Evolutionary conservation across 2,113 vertebrate species (phyloP), one percentile per base, ranked within the genome.

Genomic region (Percopsis transmontana): DNA sequence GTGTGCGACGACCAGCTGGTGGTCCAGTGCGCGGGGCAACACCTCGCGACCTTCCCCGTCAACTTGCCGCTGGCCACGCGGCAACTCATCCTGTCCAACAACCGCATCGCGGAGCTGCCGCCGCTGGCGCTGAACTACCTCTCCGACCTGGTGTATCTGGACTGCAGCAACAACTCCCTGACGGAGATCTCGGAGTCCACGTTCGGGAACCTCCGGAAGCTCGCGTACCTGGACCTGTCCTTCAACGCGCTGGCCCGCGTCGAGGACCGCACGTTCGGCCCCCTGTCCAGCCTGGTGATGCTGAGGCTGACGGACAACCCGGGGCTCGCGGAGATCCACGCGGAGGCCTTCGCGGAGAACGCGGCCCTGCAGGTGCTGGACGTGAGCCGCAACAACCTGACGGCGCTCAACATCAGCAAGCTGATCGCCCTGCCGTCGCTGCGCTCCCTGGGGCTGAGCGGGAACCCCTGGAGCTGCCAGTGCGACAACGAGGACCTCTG

Each of bases 181-280:
- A 90, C 81, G 0, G 88, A 94, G 66, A 88, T 95, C 40, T 91
- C 95, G 44, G 94, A 96, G 72, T 95, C 95, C 63, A 93, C 94
- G 7, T 96, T 98, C 72, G 86, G 93, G 53, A 95, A 95, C 0
- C 79, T 95, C 41, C 86, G 91, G 68, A 94, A 82, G 79, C 93
- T 98, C 38, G 90, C 94, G 69, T 97, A 97, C 81, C 88, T 98
- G 76, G 95, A 98, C 76, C 93, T 98, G 62, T 97, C 95, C 67
- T 94, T 93, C 87, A 98, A 98, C 90, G 93, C 88, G 48, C 78
- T 98, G 38, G 86, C 80, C 3, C 90, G 82, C 16, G 85, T 98
- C 65, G 94, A 94, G 41, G 93, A 93, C 57, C 78, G 85, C 79
- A 94, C 92, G 6, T 97, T 98, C 85, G 93, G 93, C 0, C 90